Conservation (phyloP, 2,797 vertebrate genomes). For the Chaunax sp. region DNA sequence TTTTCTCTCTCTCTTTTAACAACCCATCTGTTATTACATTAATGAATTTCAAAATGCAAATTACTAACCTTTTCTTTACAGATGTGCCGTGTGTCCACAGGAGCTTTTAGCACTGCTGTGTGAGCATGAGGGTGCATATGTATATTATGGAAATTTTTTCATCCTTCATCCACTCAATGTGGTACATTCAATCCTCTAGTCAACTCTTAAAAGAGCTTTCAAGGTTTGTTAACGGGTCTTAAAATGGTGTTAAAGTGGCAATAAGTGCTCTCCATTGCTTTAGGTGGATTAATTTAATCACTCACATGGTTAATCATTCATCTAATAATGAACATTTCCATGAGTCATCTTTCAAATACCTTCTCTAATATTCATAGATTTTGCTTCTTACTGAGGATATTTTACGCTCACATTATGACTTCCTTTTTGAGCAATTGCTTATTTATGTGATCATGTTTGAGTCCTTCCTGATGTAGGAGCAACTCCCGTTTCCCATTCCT, state of each 20-base stretch:
- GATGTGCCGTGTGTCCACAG: slow-evolving; percentile 2
- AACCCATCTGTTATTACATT: slow-evolving; percentile 6
- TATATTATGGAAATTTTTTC: slow-evolving; percentile 1
- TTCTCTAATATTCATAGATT: slow-evolving; percentile 14
- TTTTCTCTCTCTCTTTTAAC: background rate
- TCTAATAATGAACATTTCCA: slow-evolving; percentile 26
- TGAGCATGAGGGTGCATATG: slow-evolving; percentile 24
- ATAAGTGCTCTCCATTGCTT: slow-evolving; percentile 30
- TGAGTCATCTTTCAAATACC: slow-evolving; percentile 10
- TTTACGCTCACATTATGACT: background rate
- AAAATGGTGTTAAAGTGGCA: background rate
- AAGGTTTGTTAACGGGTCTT: slow-evolving; percentile 24
- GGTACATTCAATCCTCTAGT: slow-evolving; percentile 5
- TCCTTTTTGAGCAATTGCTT: background rate
- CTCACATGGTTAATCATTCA: slow-evolving; percentile 21
- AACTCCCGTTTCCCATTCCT: background rate
- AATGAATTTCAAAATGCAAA: slow-evolving; percentile 20
- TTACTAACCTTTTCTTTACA: slow-evolving; percentile 21
- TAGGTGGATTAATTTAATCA: slow-evolving; percentile 45
- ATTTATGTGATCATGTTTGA: background rate
- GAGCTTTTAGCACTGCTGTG: slow-evolving; percentile 9
- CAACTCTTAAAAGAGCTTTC: slow-evolving; percentile 25
- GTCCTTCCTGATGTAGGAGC: no score
- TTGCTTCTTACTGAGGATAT: background rate
- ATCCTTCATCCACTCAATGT: background rate